Percentiles rank a stretch among this genome's conserved stretches.
phyloP scores from a whole-genome alignment of 1,140 invertebrate genomes.

The Colletes gigas region DNA sequence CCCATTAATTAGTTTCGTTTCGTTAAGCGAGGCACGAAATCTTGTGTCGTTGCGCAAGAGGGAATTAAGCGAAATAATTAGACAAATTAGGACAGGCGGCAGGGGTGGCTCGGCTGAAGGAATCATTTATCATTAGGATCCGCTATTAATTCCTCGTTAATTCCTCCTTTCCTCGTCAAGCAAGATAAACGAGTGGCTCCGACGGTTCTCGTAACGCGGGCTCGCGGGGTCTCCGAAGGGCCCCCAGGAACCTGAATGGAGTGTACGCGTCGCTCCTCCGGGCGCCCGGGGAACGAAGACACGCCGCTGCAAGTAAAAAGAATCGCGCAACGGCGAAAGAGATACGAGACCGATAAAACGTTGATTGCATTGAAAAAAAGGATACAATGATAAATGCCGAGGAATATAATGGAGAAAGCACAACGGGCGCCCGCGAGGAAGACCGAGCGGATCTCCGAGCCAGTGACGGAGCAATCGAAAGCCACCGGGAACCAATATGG shows the following conservation, averaged over 20 bases:
- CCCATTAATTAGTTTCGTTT: conserved; percentile 81
- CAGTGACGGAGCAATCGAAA: conserved; percentile 28
- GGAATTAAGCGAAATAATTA: conserved; percentile 82
- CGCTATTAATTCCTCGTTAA: conserved; percentile 82
- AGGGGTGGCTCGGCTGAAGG: conserved; percentile 69
- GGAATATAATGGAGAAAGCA: conserved; percentile 44
- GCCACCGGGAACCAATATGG: background rate
- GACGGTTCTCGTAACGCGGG: conserved; percentile 65
- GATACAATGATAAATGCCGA: conserved; percentile 62
- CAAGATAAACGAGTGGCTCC: conserved; percentile 80
- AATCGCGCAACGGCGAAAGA: conserved; percentile 50
- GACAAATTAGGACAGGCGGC: conserved; percentile 79
- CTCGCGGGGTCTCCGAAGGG: conserved; percentile 34
- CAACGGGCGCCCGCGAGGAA: conserved; percentile 24
- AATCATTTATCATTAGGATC: conserved; percentile 81
- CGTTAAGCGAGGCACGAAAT: conserved; percentile 75
- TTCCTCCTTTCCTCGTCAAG: conserved; percentile 82
- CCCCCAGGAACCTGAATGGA: conserved; percentile 44
- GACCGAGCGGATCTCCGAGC: conserved; percentile 40
- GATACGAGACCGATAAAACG: conserved; percentile 65
- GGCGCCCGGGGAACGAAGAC: background rate
- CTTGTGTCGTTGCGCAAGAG: conserved; percentile 72
- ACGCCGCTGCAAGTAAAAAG: conserved; percentile 1
- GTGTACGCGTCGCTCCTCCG: background rate
- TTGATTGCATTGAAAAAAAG: conserved; percentile 61